A percentile compares a stretch with the other conserved stretches of the same genome.
These are phyloP conservation scores for Steinernema carpocapsae DNA, from an alignment of 2,888 invertebrate species.

Conservation along the genomic window DNA sequence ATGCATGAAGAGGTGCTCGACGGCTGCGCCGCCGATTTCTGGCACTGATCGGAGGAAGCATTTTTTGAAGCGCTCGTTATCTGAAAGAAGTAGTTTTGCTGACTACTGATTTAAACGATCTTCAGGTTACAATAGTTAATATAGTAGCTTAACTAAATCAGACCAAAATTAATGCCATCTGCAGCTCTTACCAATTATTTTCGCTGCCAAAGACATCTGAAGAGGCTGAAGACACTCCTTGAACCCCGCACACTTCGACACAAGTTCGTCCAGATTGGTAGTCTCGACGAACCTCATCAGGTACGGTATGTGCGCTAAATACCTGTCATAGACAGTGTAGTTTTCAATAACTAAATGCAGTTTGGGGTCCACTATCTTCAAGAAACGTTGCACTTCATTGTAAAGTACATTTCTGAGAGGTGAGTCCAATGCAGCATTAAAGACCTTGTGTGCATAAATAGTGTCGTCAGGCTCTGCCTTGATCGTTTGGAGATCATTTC, in stretches of 20 bases:
- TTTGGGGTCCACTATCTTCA: neutral
- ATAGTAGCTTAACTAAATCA: too few relatives aligned
- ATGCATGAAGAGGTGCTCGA: neutral
- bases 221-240: neutral
- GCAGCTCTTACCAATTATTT: neutral
- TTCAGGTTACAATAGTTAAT: too few relatives aligned
- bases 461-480: neutral
- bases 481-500: neutral
- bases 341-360: neutral
- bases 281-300: neutral
- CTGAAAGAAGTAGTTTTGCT: neutral
- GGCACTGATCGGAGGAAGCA: constrained; percentile 1
- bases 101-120: too few relatives aligned
- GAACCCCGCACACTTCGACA: neutral
- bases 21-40: neutral
- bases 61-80: neutral
- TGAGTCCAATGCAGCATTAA: neutral
- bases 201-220: neutral
- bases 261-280: neutral
- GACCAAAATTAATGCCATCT: neutral
- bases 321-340: neutral
- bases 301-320: neutral
- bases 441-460: neutral
- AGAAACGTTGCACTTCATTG: neutral
- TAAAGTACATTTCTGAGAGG: neutral